phyloP scores from a whole-genome alignment of 2,797 vertebrate species.

The Mionectes olivaceus region DNA sequence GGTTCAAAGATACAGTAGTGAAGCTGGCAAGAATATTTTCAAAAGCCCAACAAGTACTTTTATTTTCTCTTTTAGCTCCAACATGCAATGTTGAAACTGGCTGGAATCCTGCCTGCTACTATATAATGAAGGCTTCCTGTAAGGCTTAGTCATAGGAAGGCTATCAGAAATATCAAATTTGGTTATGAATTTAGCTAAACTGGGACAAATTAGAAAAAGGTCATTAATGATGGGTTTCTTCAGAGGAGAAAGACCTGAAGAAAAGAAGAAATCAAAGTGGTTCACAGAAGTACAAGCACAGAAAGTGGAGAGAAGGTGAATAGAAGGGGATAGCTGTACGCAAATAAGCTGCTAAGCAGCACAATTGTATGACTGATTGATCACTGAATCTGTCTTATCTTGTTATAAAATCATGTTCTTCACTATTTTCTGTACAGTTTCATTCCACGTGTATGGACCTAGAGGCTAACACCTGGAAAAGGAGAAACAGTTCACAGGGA shows the following conservation, averaged over 20 bases:
- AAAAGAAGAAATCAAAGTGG: not conserved
- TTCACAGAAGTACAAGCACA: not conserved
- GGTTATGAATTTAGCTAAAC: not conserved
- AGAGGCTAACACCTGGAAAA: not conserved
- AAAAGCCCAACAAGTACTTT: slow-evolving; percentile 15
- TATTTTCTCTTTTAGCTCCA: slow-evolving; percentile 19
- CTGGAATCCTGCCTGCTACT: not conserved
- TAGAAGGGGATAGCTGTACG: not conserved
- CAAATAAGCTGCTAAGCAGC: not conserved
- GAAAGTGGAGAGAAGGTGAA: not conserved
- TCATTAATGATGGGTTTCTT: not conserved
- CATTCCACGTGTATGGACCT: not conserved
- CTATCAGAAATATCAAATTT: not conserved
- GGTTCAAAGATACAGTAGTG: slow-evolving; percentile 2
- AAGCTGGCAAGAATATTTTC: slow-evolving; percentile 1
- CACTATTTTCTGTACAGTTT: not conserved
- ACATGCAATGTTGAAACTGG: not conserved
- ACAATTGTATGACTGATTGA: not conserved
- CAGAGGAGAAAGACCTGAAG: not conserved
- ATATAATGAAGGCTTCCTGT: slow-evolving; percentile 4
- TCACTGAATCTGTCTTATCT: not conserved
- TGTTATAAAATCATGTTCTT: not conserved
- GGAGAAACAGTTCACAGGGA: not conserved
- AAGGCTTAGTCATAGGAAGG: not conserved
- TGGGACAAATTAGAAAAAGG: not conserved